These are phyloP conservation scores for Hesperia comma DNA, from an alignment of 2,888 invertebrate species.

Conservation along the genomic window DNA sequence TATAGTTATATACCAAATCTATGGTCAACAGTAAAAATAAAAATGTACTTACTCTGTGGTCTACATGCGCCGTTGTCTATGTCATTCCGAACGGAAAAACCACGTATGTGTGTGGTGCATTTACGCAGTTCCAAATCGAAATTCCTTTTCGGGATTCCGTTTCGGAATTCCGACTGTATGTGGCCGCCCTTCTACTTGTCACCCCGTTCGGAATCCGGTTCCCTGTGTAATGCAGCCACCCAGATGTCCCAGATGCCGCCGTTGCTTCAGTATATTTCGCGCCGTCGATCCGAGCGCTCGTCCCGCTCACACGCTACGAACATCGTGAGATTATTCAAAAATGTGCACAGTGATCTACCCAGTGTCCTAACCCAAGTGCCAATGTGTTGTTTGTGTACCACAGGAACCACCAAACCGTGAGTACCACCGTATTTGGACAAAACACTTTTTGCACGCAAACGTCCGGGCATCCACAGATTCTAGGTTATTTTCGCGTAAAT, in stretches of 20 bases:
- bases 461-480: constrained; percentile 15
- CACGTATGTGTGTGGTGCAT: too few species aligned
- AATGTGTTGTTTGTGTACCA: constrained; percentile 16
- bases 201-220: constrained; percentile 25
- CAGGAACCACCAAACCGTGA: constrained; percentile 1
- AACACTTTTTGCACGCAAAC: not conserved
- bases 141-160: too few species aligned
- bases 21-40: too few species aligned
- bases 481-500: constrained; percentile 34
- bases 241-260: constrained; percentile 42
- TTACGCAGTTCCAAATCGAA: too few species aligned
- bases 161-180: too few species aligned
- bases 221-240: constrained; percentile 15
- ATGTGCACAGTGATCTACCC: too few species aligned
- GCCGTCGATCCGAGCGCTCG: constrained; percentile 62
- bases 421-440: constrained; percentile 24
- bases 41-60: too few species aligned
- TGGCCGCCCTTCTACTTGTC: constrained; percentile 19
- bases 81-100: too few species aligned
- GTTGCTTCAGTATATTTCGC: constrained; percentile 66
- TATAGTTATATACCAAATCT: too few species aligned
- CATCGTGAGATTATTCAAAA: constrained; percentile 50
- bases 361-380: constrained; percentile 27
- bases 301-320: constrained; percentile 42
- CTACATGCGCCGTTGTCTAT: too few species aligned